Evolutionary conservation across 1,140 invertebrate genomes (phyloP).

Genomic region (Calliopsis andreniformis): DNA sequence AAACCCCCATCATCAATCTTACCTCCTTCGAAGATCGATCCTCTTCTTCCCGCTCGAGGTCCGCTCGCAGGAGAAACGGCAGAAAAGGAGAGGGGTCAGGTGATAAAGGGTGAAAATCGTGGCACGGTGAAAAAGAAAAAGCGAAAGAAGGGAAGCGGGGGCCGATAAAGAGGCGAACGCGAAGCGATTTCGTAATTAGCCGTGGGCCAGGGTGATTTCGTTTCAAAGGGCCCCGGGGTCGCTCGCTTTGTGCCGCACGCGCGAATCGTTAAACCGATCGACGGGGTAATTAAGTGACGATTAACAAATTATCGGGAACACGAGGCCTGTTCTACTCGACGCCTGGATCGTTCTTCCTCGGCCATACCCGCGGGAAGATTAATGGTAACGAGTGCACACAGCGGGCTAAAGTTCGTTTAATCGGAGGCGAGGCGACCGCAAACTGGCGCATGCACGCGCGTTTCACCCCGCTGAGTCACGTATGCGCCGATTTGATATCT

Average conservation of each 20-base stretch:
- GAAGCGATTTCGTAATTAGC: slow-evolving; percentile 38
- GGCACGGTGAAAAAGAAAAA: background rate
- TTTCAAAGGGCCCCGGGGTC: background rate
- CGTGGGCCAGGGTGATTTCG: background rate
- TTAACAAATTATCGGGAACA: slow-evolving; percentile 42
- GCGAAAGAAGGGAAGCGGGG: background rate
- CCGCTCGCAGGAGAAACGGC: background rate
- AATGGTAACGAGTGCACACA: slow-evolving; percentile 8
- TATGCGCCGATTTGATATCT: background rate
- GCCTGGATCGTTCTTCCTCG: background rate
- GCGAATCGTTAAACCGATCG: slow-evolving; percentile 36
- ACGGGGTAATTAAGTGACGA: slow-evolving; percentile 44
- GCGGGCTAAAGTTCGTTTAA: slow-evolving; percentile 2
- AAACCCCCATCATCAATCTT: no score
- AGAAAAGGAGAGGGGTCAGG: background rate
- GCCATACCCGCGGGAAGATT: slow-evolving; percentile 4
- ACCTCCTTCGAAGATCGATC: no score
- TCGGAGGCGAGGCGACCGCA: background rate
- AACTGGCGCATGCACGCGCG: background rate
- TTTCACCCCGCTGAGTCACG: background rate
- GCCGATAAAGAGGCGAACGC: slow-evolving; percentile 32
- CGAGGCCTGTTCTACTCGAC: background rate
- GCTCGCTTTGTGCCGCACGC: slow-evolving; percentile 10
- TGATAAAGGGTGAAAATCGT: background rate
- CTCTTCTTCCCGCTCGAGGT: background rate